Evolutionary conservation across 2,888 invertebrate genomes (phyloP).

Genomic region (Neoitamus cyanurus): DNA sequence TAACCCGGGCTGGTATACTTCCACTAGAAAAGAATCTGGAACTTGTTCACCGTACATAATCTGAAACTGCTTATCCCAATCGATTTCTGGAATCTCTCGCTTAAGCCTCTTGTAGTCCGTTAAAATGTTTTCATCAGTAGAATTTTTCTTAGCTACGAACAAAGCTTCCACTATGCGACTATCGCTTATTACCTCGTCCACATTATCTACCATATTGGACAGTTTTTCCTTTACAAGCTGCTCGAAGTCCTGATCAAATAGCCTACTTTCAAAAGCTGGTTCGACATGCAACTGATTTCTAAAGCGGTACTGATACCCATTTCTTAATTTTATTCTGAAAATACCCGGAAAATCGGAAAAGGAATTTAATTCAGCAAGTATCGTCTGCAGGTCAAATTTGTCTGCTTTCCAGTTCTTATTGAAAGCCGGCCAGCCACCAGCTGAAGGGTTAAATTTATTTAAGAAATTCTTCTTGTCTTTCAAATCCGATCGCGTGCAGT

Average conservation of each 20-base stretch:
- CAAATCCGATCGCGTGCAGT: background rate
- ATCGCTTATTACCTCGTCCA: background rate
- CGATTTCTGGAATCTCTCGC: background rate
- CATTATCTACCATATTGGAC: background rate
- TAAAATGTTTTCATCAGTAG: background rate
- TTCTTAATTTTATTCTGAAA: background rate
- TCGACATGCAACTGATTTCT: background rate
- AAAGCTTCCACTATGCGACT: background rate
- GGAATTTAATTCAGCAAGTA: background rate
- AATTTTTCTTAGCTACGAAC: background rate
- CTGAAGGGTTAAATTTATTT: background rate
- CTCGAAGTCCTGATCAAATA: background rate
- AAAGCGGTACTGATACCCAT: background rate
- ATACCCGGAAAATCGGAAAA: background rate
- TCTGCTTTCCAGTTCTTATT: background rate
- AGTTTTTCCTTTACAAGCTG: background rate
- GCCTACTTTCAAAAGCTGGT: background rate
- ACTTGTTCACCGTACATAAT: background rate
- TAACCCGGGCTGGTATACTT: background rate
- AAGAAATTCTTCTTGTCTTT: background rate
- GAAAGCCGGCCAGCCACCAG: constrained; percentile 3
- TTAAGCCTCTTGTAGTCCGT: background rate
- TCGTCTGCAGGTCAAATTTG: background rate
- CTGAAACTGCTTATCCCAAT: background rate
- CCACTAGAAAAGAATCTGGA: background rate